A percentile compares a stretch with the other conserved stretches of the same genome.
Evolutionary conservation across 2,797 vertebrate genomes (phyloP).

Genomic region (Coilia nasus): DNA sequence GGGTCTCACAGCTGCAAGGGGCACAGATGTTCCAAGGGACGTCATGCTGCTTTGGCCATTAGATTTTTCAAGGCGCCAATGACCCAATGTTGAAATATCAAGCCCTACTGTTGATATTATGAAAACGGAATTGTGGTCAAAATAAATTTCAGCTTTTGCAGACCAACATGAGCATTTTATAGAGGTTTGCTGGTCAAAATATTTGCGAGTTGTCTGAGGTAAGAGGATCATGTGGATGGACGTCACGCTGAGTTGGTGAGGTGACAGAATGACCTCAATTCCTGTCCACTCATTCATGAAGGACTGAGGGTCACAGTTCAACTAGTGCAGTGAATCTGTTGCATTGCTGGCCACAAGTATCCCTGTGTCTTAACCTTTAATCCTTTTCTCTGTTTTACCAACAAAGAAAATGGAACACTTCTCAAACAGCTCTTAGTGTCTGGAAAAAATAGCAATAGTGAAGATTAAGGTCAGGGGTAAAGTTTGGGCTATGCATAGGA

Average conservation of each 20-base stretch:
- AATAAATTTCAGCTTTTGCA: not conserved
- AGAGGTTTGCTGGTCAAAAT: not conserved
- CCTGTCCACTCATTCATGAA: not conserved
- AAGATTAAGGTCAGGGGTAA: not conserved
- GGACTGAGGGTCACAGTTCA: conserved; percentile 4
- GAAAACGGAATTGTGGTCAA: conserved; percentile 9
- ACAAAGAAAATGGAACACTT: not conserved
- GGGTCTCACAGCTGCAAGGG: conserved; percentile 67
- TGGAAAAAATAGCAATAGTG: not conserved
- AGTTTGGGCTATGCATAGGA: not conserved
- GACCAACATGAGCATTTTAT: not conserved
- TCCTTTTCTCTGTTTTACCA: not conserved
- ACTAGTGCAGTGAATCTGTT: not conserved
- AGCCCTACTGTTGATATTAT: not conserved
- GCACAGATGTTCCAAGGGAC: conserved; percentile 60
- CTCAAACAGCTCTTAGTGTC: not conserved
- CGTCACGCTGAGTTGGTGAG: not conserved
- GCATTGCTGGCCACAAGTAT: not conserved
- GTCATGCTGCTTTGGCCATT: conserved; percentile 33
- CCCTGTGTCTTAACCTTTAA: not conserved
- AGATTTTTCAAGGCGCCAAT: not conserved
- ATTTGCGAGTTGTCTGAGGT: not conserved
- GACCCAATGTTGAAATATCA: not conserved
- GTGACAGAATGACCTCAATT: not conserved
- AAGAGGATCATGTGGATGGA: not conserved